Percentiles rank a stretch among this genome's conserved stretches.
Conservation (phyloP, 2,888 invertebrate species). For the Tribolium freemani region DNA sequence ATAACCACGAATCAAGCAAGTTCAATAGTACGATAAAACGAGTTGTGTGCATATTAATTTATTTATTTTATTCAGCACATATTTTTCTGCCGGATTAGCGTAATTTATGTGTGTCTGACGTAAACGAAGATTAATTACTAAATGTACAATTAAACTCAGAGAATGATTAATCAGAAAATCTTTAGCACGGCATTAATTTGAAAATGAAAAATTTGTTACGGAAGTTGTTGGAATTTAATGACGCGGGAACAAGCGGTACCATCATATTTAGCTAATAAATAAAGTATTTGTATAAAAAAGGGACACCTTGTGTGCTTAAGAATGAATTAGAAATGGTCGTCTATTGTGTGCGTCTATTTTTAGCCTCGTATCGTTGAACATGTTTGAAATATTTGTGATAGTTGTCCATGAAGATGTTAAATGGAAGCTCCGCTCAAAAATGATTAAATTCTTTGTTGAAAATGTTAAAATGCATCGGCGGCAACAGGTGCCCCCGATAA, state of each 20-base stretch:
- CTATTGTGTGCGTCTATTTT: conserved; percentile 15
- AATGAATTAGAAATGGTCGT: not conserved
- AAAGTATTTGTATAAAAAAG: not conserved
- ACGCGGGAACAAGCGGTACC: not conserved
- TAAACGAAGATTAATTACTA: not conserved
- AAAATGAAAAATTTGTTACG: not conserved
- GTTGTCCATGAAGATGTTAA: not conserved
- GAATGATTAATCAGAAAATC: not conserved
- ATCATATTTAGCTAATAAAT: not conserved
- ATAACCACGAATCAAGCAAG: conserved; percentile 28
- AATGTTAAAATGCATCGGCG: conserved; percentile 1
- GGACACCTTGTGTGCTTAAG: not conserved
- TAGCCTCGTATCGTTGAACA: conserved; percentile 6
- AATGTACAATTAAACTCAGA: not conserved
- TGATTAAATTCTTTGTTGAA: not conserved
- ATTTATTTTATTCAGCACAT: not conserved
- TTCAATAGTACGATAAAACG: conserved; percentile 10
- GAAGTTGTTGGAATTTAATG: not conserved
- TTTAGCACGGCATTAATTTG: not conserved
- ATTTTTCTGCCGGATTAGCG: not conserved
- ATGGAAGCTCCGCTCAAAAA: not conserved
- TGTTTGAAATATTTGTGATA: conserved; percentile 11
- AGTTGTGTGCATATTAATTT: conserved; percentile 15
- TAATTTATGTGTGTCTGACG: not conserved
- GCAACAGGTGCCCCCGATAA: conserved; percentile 30